Evolutionary conservation across 2,113 vertebrate genomes (phyloP), one percentile per base, ranked within the genome.

Genomic region (Gracilinanus agilis): DNA sequence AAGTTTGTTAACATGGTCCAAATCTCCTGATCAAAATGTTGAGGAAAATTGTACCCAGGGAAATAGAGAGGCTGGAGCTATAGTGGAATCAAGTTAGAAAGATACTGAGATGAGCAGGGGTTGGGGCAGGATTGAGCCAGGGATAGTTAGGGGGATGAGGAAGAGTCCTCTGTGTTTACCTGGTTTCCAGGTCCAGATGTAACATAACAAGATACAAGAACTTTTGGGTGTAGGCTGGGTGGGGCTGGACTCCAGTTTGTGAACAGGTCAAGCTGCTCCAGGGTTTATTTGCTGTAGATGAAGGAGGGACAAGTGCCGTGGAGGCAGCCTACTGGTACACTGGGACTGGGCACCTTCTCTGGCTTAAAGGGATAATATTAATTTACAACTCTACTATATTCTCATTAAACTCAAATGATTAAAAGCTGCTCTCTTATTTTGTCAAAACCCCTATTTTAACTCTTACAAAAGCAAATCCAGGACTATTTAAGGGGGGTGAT

Each of bases 161-260:
- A 53, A 55, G 93, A 95, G 91, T 61, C 55, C 55, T 67, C 94
- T 93, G 94, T 94, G 1, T 95, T 93, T 53, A 44, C 93, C 95
- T 90, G 3, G 49, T 93, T 93, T 95, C 93, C 92, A 92, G 92
- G 96, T 97, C 97, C 16, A 83, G 97, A 92, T 93, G 91, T 40
- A 67, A 92, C 89, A 91, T 67, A 24, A 91, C 75, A 53, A 21
- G 97, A 96, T 96, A 96, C 96, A 97, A 95, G 90, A 27, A 2
- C 25, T 58, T 83, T 90, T 75, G 94, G 96, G 92, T 90, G 96
- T 96, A 95, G 94, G 89, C 25, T 83, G 67, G 92, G 94, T 29
- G 91, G 94, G 94, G 94, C 93, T 55, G 58, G 40, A 91, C 88
- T 94, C 44, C 95, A 95, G 67, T 97, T 67, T 96, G 90, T 40